Evolutionary conservation across 2,113 vertebrate genomes (phyloP).

Genomic region (Capreolus pygargus): DNA sequence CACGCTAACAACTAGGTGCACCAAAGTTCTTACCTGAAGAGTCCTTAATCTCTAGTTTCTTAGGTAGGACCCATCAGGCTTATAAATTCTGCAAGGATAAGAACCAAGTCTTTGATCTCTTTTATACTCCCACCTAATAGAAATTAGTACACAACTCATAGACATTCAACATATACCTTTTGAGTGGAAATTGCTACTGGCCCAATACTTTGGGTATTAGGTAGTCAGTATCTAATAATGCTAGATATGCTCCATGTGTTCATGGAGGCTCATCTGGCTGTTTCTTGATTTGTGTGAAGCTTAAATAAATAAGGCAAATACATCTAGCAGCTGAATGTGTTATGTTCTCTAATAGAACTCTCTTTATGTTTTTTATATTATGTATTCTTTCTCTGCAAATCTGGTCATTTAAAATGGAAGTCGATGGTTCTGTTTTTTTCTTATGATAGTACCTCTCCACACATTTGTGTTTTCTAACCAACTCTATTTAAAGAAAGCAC

Average conservation of each 20-base stretch:
- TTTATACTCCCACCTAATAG: not conserved
- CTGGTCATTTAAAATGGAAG: slow-evolving; percentile 67
- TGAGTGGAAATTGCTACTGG: not conserved
- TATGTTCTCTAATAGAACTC: slow-evolving; percentile 62
- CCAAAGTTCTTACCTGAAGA: not conserved
- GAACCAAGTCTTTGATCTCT: not conserved
- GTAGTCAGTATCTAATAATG: not conserved
- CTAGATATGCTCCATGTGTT: not conserved
- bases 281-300: slow-evolving; percentile 59
- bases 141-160: not conserved
- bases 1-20: not conserved
- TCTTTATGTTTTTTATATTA: slow-evolving; percentile 44
- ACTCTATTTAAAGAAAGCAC: slow-evolving; percentile 55
- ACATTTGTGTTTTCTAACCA: slow-evolving; percentile 67
- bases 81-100: not conserved
- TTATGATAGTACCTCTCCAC: slow-evolving; percentile 32
- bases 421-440: slow-evolving; percentile 51
- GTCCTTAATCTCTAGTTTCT: not conserved
- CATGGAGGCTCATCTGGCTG: not conserved
- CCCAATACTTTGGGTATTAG: not conserved
- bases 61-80: not conserved
- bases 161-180: not conserved
- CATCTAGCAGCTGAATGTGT: slow-evolving; percentile 36
- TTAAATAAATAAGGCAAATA: slow-evolving; percentile 61
- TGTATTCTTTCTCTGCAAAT: slow-evolving; percentile 55